These are phyloP conservation scores for Tapera naevia DNA, from an alignment of 2,797 vertebrate species.

Conservation along the genomic window DNA sequence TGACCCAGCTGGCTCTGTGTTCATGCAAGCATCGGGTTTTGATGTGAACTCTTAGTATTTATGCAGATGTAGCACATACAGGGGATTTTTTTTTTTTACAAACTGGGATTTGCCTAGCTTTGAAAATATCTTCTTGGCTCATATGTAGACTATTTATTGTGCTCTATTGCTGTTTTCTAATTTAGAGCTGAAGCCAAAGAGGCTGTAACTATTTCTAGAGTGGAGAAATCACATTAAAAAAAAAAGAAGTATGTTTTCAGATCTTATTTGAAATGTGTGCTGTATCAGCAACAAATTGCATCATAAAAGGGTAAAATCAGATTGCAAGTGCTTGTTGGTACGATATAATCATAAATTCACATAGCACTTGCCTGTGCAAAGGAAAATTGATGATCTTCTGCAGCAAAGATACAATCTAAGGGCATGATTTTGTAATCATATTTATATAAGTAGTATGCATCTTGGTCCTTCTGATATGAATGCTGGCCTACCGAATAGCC, in stretches of 20 bases:
- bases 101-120: background rate
- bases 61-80: background rate
- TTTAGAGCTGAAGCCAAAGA: background rate
- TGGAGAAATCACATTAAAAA: background rate
- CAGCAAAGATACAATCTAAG: background rate
- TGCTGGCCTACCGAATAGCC: background rate
- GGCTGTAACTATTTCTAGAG: background rate
- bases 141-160: background rate
- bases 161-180: background rate
- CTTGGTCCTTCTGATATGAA: accelerated
- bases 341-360: background rate
- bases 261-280: background rate
- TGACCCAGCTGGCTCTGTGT: background rate
- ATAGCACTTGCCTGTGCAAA: background rate
- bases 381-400: background rate
- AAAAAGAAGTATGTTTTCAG: background rate
- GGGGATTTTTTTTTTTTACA: background rate
- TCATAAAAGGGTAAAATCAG: background rate
- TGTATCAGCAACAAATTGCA: background rate
- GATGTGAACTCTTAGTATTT: background rate
- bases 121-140: background rate
- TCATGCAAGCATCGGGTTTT: accelerated
- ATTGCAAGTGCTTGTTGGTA: background rate
- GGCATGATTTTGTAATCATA: background rate
- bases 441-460: accelerated